Conservation (phyloP, 2,113 vertebrate species). For the Chionomys nivalis region DNA sequence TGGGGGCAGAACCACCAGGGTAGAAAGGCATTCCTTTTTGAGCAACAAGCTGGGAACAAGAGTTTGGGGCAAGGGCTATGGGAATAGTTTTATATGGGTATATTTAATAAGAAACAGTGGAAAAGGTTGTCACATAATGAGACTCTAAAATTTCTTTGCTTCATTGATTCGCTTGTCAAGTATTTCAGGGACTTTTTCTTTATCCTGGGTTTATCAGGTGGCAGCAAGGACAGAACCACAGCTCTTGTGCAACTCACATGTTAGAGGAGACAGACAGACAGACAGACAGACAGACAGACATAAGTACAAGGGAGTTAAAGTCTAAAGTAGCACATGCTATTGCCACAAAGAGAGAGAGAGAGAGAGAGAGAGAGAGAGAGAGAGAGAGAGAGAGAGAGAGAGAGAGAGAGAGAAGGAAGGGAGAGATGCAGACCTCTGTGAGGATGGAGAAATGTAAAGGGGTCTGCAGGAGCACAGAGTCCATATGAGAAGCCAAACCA, state of each 20-base stretch:
- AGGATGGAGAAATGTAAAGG: not conserved
- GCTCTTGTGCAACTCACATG: not conserved
- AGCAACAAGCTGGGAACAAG: not conserved
- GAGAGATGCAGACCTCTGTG: not conserved
- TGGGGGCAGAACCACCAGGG: not conserved
- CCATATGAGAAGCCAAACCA: not conserved
- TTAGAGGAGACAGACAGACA: not conserved
- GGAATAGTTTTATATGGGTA: not conserved
- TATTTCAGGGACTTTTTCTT: not conserved
- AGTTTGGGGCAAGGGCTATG: too few relatives aligned
- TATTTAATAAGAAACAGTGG: not conserved
- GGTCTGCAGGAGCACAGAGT: not conserved
- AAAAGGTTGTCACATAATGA: not conserved
- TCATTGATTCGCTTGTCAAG: not conserved
- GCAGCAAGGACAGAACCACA: not conserved
- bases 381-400: too few relatives aligned
- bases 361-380: too few relatives aligned
- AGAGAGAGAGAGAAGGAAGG: too few relatives aligned
- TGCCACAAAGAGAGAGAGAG: too few relatives aligned
- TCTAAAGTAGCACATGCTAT: not conserved
- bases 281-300: not conserved
- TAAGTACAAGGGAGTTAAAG: not conserved
- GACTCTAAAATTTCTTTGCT: not conserved
- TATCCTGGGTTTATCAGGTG: not conserved
- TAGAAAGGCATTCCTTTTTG: not conserved